These are phyloP conservation scores for Bombus consobrinus DNA, from an alignment of 1,140 invertebrate genomes.

Conservation along the genomic window DNA sequence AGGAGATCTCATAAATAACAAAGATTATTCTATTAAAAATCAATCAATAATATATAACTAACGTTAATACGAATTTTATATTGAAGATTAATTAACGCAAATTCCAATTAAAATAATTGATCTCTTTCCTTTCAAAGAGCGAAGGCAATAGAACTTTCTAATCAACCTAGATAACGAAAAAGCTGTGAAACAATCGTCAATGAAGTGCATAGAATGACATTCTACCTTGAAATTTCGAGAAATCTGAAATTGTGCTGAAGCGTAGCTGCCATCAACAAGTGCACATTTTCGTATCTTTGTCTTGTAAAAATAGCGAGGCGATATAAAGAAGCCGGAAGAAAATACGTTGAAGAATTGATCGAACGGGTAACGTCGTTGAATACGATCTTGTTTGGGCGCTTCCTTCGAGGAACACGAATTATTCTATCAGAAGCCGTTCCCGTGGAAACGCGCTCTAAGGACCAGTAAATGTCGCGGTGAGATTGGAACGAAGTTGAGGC, in stretches of 20 bases:
- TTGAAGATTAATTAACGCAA: neutral
- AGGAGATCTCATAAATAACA: too few relatives aligned
- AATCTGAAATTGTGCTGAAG: neutral
- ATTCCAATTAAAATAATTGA: neutral
- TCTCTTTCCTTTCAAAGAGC: neutral
- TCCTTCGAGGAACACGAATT: constrained; percentile 8
- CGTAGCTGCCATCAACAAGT: neutral
- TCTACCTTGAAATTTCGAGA: neutral
- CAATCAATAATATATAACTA: neutral
- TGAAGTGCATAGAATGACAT: neutral
- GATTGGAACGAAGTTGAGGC: constrained; percentile 26
- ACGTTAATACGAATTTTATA: neutral
- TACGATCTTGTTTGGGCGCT: neutral
- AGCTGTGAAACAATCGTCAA: neutral
- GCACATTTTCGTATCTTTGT: neutral
- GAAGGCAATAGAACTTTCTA: neutral
- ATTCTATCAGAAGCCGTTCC: constrained; percentile 7
- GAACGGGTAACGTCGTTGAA: neutral
- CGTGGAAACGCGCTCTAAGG: neutral
- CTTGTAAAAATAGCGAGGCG: neutral
- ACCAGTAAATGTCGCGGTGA: constrained; percentile 19
- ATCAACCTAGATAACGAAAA: neutral
- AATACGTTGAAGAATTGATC: neutral
- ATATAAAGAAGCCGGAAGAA: neutral
- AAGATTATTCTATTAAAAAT: neutral